These are phyloP conservation scores for Listronotus oregonensis DNA, from an alignment of 1,140 invertebrate species.

Conservation along the genomic window DNA sequence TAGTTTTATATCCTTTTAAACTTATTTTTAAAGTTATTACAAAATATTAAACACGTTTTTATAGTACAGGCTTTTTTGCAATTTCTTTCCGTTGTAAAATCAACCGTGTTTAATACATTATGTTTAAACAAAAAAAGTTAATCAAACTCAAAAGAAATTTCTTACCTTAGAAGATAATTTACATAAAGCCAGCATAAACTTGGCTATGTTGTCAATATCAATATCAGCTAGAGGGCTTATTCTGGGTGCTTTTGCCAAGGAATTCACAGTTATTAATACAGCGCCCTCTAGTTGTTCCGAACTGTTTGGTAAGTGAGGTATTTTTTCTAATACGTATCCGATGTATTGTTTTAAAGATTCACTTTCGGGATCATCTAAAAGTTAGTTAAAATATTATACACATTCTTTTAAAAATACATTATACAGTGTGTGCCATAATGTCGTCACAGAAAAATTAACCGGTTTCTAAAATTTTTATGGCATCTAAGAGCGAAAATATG, in stretches of 20 bases:
- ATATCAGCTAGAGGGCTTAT: conserved; percentile 33
- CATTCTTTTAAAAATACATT: too few species aligned
- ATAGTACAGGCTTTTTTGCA: too few species aligned
- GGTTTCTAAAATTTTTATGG: too few species aligned
- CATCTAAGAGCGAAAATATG: too few species aligned
- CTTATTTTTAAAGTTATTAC: too few species aligned
- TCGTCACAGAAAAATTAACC: not conserved
- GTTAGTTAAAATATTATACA: not conserved
- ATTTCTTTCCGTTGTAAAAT: too few species aligned
- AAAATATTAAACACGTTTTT: too few species aligned
- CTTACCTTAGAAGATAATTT: conserved; percentile 33
- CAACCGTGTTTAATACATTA: too few species aligned
- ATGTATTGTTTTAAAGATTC: conserved; percentile 38
- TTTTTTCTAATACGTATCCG: conserved; percentile 29
- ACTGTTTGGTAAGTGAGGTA: conserved; percentile 24
- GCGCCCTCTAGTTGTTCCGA: conserved; percentile 34
- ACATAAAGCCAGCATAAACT: conserved; percentile 43
- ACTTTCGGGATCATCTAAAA: conserved; percentile 29
- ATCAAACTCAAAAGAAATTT: not conserved
- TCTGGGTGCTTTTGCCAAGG: conserved; percentile 34
- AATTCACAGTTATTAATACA: conserved; percentile 30
- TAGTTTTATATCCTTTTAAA: too few species aligned
- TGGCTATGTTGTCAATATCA: conserved; percentile 37
- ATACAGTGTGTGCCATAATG: not conserved
- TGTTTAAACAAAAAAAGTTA: too few species aligned